A percentile compares a stretch with the other conserved stretches of the same genome.
phyloP scores from a whole-genome alignment of 2,113 vertebrate genomes.

The Empidonax traillii region DNA sequence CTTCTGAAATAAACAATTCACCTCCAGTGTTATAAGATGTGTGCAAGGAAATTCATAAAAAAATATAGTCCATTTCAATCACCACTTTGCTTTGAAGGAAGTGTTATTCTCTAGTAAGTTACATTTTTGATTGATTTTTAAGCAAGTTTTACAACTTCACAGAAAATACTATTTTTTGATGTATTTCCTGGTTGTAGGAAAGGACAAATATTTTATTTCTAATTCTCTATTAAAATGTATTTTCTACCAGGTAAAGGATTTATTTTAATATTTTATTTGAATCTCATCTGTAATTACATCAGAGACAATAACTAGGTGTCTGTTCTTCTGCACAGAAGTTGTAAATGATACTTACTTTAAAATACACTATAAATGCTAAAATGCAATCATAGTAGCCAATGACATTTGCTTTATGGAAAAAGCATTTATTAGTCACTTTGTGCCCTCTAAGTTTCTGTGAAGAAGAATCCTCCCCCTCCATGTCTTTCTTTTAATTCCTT shows the following conservation, averaged over 20 bases:
- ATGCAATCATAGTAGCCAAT: neutral
- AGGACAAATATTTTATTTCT: slow-evolving; percentile 10
- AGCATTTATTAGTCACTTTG: neutral
- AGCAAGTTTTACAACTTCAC: neutral
- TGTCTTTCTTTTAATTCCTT: neutral
- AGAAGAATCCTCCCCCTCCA: neutral
- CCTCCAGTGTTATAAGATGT: neutral
- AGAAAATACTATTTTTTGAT: neutral
- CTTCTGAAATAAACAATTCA: slow-evolving; percentile 20
- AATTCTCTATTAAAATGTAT: neutral
- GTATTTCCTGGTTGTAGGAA: neutral
- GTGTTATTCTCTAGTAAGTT: neutral
- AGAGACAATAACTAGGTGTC: neutral
- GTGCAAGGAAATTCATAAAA: neutral
- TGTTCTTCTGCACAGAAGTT: neutral
- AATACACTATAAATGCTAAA: neutral
- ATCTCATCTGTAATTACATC: neutral
- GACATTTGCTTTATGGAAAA: neutral
- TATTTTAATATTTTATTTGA: neutral
- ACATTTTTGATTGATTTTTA: neutral
- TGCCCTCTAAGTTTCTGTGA: neutral
- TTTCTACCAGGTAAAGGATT: neutral
- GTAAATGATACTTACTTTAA: neutral
- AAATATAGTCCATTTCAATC: neutral
- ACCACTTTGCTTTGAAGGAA: neutral